Evolutionary conservation across 2,113 vertebrate species (phyloP).

Genomic region (Syngnathus typhle): DNA sequence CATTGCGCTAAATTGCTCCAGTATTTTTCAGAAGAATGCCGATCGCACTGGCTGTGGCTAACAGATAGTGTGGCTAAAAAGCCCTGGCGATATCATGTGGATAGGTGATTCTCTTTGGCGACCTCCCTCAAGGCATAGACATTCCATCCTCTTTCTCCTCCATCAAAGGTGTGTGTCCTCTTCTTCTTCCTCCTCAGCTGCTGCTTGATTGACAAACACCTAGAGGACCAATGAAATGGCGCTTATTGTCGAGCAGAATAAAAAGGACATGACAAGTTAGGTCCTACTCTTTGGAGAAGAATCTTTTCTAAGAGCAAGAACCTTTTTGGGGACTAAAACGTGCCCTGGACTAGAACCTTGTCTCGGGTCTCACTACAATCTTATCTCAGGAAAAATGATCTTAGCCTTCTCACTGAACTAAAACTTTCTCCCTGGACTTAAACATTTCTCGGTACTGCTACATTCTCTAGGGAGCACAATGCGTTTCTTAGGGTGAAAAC

Average conservation of each 20-base stretch:
- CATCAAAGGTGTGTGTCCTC: slow-evolving; percentile 94
- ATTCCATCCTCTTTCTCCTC: slow-evolving; percentile 19
- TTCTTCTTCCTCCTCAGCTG: slow-evolving; percentile 82
- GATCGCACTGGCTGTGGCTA: background rate
- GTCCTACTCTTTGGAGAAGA: background rate
- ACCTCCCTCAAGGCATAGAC: background rate
- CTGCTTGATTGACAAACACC: slow-evolving; percentile 83
- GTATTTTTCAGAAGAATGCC: background rate
- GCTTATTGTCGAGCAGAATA: background rate
- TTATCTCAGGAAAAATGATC: background rate
- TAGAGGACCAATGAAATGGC: slow-evolving; percentile 35
- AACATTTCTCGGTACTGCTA: background rate
- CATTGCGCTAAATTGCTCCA: background rate
- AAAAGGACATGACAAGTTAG: background rate
- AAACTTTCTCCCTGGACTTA: background rate
- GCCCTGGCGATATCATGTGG: background rate
- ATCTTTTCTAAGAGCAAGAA: background rate
- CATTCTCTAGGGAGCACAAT: background rate
- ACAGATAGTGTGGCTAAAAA: background rate
- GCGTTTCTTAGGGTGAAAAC: background rate
- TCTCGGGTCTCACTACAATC: background rate
- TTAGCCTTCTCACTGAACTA: background rate
- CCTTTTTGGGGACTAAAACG: background rate
- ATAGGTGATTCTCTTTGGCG: background rate
- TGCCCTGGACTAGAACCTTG: background rate